Base-by-base conservation (phyloP, 2,888 invertebrate species). In the Nomada ferruginata region DNA sequence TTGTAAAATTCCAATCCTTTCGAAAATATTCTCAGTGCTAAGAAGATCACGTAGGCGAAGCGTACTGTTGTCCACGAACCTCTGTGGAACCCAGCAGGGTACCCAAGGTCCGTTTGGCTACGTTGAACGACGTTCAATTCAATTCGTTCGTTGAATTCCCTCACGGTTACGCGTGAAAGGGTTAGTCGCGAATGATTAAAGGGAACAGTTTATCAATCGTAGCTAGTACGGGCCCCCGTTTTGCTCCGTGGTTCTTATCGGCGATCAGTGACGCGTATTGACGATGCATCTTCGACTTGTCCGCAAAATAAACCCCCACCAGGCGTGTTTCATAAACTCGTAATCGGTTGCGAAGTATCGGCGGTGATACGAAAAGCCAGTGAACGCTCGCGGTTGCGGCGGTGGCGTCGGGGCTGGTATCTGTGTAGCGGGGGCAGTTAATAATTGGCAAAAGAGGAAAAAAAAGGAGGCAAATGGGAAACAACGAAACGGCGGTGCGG, bases 1-100 rank as follows among this genome's bases (percentile, higher is more conserved):
- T 75, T 42, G 76, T 79, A 75, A 79, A 84, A 82, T 81, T 83
- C 73, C 71, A 57, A 68, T 82, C 61, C 72, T 80, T 87, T 82
- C 26, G 72, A 79, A 85, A 87, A 85, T 82, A 78, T 70, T 59
- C 59, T 36, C 4, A 15, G 23, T 13, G 42, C 4, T 3, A 11
- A 50, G 47, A 26, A 11, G 53, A n/a, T 29, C 68, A 15, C 13
- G 15, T 50, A 7, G 9, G 50, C 18, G 1, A 18, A 20, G 50
- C 50, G 7, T 10, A 47, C 47, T 5, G 11, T 47, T 47, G 13
- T 47, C 7, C 29, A 7, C 36, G 36, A 36, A 7, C 5, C 36
- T 36, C 36, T 36, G 1, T 36, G 9, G 7, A 36, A 36, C 7
- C 7, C 36, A 36, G 0, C 36, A 36, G 36, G 7, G 5, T 36